Evolutionary conservation across 2,888 invertebrate genomes (phyloP).

Genomic region (Hybos culiciformis): DNA sequence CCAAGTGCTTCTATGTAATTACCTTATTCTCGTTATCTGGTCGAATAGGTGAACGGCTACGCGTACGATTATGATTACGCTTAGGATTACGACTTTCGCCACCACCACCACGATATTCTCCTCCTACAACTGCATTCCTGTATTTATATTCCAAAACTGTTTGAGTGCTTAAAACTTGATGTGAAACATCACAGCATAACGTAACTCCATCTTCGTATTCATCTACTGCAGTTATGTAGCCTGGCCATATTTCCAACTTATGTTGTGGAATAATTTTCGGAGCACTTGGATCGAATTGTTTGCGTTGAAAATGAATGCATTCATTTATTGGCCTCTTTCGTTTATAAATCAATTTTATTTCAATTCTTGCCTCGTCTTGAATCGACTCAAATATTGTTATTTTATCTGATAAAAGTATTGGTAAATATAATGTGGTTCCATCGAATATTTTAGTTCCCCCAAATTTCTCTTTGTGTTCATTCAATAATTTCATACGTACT

Average conservation of each 20-base stretch:
- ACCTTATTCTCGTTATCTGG: too few relatives aligned
- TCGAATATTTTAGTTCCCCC: conserved; percentile 64
- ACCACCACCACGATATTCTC: too few relatives aligned
- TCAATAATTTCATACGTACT: conserved; percentile 43
- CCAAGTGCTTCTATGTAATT: too few relatives aligned
- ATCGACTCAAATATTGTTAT: conserved; percentile 41
- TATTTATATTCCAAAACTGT: conserved; percentile 68
- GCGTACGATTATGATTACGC: too few relatives aligned
- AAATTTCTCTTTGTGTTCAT: conserved; percentile 45
- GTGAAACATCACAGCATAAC: conserved; percentile 74
- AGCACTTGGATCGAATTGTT: conserved; percentile 59
- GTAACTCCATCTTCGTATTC: conserved; percentile 81
- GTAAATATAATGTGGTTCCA: conserved; percentile 66
- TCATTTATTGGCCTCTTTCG: conserved; percentile 46
- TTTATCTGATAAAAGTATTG: conserved; percentile 46
- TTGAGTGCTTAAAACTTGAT: conserved; percentile 66
- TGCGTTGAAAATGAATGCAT: conserved; percentile 61
- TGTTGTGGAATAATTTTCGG: conserved; percentile 58
- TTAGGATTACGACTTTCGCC: too few relatives aligned
- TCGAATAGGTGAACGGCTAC: too few relatives aligned
- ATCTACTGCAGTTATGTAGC: conserved; percentile 74
- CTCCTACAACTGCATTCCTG: too few relatives aligned
- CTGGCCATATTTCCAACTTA: conserved; percentile 82
- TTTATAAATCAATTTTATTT: conserved; percentile 41
- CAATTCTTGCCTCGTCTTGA: conserved; percentile 41